A percentile compares a stretch with the other conserved stretches of the same genome.
phyloP scores from a whole-genome alignment of 2,113 vertebrate species.

The Globicephala melas region DNA sequence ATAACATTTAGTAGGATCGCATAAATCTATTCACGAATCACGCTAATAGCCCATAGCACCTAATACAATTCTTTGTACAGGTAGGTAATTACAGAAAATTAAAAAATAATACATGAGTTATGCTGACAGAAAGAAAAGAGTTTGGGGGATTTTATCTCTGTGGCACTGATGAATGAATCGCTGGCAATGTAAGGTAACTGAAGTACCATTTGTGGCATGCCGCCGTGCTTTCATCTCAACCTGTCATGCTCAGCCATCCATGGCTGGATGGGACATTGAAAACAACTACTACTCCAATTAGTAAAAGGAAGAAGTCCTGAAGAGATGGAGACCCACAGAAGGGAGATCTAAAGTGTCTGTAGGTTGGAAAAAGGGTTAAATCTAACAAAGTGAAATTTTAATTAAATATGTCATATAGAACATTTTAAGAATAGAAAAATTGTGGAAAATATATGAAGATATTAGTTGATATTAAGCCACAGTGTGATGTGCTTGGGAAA shows the following conservation, averaged over 20 bases:
- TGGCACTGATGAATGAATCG: neutral
- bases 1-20: neutral
- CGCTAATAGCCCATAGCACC: neutral
- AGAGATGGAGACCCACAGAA: neutral
- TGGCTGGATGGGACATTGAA: too few relatives aligned
- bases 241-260: neutral
- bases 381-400: neutral
- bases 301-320: neutral
- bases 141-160: neutral
- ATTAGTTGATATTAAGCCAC: neutral
- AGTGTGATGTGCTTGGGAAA: neutral
- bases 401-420: neutral
- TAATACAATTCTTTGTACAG: neutral
- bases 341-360: neutral
- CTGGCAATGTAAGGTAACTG: neutral
- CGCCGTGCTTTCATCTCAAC: neutral
- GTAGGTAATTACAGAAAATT: neutral
- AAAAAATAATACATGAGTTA: neutral
- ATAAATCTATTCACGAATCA: neutral
- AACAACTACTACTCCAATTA: neutral
- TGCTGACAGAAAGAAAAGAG: neutral
- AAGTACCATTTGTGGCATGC: neutral
- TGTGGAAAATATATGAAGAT: neutral
- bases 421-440: neutral
- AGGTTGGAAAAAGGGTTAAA: neutral